These are phyloP conservation scores for Helarctos malayanus DNA, from an alignment of 2,797 vertebrate genomes.

Conservation along the genomic window DNA sequence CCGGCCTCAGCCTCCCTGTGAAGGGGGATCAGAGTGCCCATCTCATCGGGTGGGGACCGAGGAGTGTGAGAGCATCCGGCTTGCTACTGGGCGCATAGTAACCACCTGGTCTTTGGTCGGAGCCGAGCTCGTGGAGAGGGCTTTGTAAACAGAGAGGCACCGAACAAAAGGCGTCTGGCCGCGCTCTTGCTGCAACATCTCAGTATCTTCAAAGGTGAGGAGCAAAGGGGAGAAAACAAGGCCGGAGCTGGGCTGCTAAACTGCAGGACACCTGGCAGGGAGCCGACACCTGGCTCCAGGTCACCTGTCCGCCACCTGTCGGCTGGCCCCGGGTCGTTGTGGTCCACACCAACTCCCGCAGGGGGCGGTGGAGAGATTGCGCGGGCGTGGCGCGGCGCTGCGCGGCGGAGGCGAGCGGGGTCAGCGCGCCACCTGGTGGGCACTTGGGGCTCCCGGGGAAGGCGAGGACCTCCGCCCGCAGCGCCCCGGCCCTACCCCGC, in stretches of 20 bases:
- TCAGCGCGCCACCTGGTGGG: conserved; percentile 75
- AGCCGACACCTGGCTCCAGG: conserved; percentile 61
- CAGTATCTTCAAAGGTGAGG: conserved; percentile 12
- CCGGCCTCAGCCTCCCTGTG: not conserved
- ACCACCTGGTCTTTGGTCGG: not conserved
- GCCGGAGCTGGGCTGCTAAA: not conserved
- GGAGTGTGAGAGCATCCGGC: not conserved
- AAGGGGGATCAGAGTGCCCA: not conserved
- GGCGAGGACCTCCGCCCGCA: rapidly evolving
- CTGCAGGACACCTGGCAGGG: conserved; percentile 26
- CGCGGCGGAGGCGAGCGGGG: not conserved
- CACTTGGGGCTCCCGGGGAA: not conserved
- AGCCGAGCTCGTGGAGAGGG: not conserved
- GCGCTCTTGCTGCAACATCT: not conserved
- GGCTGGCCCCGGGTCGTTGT: conserved; percentile 22
- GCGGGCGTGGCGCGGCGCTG: not conserved
- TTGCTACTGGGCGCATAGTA: not conserved
- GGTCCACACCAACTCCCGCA: not conserved
- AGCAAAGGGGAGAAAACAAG: not conserved
- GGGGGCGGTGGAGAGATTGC: conserved; percentile 60
- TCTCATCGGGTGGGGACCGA: not conserved
- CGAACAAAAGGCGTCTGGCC: not conserved
- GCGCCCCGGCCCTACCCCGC: too few relatives aligned
- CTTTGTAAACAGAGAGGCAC: not conserved
- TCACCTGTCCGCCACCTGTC: conserved; percentile 72